Conservation (phyloP, 2,113 vertebrate species). For the Paracanthobrama guichenoti region DNA sequence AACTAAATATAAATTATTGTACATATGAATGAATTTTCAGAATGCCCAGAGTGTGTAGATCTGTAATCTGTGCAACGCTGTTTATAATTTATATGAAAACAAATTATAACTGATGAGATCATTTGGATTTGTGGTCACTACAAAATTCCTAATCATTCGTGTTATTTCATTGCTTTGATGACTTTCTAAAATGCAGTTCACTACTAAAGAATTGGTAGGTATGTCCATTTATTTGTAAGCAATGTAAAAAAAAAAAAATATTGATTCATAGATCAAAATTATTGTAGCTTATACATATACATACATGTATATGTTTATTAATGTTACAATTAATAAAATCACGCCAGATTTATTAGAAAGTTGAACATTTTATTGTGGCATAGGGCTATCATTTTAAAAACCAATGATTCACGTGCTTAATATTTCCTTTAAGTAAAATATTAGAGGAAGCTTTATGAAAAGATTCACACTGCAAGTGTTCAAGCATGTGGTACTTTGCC, state of each 20-base stretch:
- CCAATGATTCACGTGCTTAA: not conserved
- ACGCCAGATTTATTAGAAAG: not conserved
- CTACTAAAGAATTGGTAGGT: too few species aligned
- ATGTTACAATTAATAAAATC: not conserved
- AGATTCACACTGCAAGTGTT: not conserved
- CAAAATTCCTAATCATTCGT: not conserved
- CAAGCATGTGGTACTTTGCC: conserved; percentile 6
- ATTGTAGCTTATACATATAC: not conserved
- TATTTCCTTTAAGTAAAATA: not conserved
- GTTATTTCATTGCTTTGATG: too few species aligned
- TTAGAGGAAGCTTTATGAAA: not conserved
- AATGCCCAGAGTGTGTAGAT: too few species aligned
- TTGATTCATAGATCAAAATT: not conserved
- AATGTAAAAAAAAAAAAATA: not conserved
- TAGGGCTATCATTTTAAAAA: not conserved
- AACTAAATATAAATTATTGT: too few species aligned
- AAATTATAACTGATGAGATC: too few species aligned
- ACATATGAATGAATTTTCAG: not conserved
- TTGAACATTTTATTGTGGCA: not conserved
- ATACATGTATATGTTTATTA: not conserved
- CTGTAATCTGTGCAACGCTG: too few species aligned
- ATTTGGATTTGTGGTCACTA: not conserved
- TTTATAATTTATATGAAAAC: too few species aligned
- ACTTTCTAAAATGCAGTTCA: not conserved
- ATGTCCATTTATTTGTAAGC: not conserved